These are phyloP conservation scores for Procavia capensis DNA, from an alignment of 2,113 vertebrate genomes.

Conservation along the genomic window DNA sequence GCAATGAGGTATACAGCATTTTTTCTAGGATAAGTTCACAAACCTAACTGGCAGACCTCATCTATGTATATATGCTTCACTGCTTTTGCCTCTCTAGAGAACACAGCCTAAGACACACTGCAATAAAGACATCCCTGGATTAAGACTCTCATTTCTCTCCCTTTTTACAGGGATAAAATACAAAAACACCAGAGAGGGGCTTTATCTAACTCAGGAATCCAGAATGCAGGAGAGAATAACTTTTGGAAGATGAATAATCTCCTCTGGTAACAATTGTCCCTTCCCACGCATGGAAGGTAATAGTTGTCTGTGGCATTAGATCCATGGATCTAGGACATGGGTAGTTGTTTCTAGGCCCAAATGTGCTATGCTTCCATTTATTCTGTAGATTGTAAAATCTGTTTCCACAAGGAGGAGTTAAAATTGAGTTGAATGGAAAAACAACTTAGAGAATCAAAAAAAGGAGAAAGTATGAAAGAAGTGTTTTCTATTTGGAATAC, in stretches of 20 bases:
- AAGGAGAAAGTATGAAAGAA: neutral
- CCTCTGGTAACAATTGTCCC: neutral
- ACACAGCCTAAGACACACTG: no score
- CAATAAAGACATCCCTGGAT: neutral
- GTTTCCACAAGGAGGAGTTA: neutral
- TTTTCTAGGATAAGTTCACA: no score
- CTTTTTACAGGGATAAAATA: neutral
- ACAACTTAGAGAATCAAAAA: neutral
- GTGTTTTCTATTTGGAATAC: neutral
- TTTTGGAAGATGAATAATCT: neutral
- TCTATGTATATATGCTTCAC: no score
- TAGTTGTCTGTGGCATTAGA: neutral
- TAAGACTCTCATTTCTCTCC: neutral
- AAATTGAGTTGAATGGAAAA: neutral
- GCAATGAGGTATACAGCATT: no score
- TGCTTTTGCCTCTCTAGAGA: no score
- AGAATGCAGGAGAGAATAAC: neutral
- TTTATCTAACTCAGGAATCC: neutral
- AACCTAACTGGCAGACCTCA: no score
- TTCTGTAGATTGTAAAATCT: neutral
- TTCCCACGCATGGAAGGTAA: neutral
- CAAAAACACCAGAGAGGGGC: neutral
- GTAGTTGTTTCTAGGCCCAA: neutral
- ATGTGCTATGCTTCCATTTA: neutral
- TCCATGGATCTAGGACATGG: neutral